These are phyloP conservation scores for Ostrea denselamellosa DNA, from an alignment of 1,140 invertebrate genomes.

Conservation along the genomic window DNA sequence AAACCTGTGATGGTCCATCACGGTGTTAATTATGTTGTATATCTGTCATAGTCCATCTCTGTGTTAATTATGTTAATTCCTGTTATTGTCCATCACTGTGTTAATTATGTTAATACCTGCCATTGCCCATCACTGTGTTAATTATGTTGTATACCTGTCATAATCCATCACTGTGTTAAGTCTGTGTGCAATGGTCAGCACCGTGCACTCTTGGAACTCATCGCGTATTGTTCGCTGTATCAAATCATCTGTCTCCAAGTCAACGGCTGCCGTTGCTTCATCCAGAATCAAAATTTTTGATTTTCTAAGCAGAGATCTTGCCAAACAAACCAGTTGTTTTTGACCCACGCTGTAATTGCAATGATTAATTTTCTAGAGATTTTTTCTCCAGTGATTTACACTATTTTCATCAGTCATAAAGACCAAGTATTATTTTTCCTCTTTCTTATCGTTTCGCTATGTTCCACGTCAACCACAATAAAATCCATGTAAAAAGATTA, in stretches of 20 bases:
- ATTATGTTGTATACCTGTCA: constrained; percentile 51
- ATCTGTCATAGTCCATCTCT: too few relatives aligned
- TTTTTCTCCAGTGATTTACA: too few relatives aligned
- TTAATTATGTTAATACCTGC: not conserved
- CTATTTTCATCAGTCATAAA: too few relatives aligned
- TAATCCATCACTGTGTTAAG: constrained; percentile 79
- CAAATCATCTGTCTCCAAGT: constrained; percentile 75
- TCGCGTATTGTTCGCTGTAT: constrained; percentile 76
- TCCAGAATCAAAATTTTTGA: constrained; percentile 88
- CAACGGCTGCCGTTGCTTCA: constrained; percentile 77
- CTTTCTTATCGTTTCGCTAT: too few relatives aligned
- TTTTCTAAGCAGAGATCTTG: constrained; percentile 79
- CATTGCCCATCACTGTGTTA: not conserved
- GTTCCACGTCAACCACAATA: too few relatives aligned
- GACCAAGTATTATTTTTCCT: too few relatives aligned
- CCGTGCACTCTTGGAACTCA: constrained; percentile 73
- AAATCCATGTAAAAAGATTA: too few relatives aligned
- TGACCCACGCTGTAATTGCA: constrained; percentile 79
- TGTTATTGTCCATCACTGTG: not conserved
- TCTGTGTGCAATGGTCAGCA: constrained; percentile 78
- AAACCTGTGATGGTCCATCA: too few relatives aligned
- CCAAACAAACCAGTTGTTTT: constrained; percentile 80
- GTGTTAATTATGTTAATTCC: too few relatives aligned
- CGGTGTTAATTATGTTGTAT: too few relatives aligned
- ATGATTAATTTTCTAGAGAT: too few relatives aligned